Base-by-base conservation (phyloP, 2,888 invertebrate genomes). In the Argyra leucocephala region DNA sequence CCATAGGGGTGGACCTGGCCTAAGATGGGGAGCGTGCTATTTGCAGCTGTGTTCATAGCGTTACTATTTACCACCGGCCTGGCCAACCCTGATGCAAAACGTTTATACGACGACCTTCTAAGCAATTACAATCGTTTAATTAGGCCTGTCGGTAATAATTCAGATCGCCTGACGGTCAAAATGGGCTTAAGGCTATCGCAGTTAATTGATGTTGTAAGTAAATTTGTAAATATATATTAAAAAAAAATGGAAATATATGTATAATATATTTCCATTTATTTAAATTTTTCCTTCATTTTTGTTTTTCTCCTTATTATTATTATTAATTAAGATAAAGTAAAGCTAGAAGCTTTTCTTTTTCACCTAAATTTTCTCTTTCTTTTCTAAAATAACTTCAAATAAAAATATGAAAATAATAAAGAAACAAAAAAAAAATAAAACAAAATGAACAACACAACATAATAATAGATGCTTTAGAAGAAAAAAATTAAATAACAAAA, bases 51-150 rank as follows among this genome's bases (percentile, higher is more conserved):
- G 80, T 82, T 88, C 84, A 84, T 87, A 87, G 88, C 88, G 86
- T 80, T 84, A 82, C 87, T 87, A 83, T 85, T 87, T 83, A 87
- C 85, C 83, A 83, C 86, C 80, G 87, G 85, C 82, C 84, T 84
- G 83, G 90, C 89, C 81, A 95, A 94, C 85, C 92, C 92, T 80
- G 93, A 94, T 80, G 92, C 93, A 75, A 92, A 93, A 83, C 87
- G 94, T 81, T 88, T 95, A 74, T 95, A 93, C 84, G 95, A 96
- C 85, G 95, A 96, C 82, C 86, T 96, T 73, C 85, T 96, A 75
- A 90, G 91, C 75, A 92, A 93, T 82, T 96, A 96, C 85, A 96
- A 96, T 83, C 88, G 94, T 76, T 88, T 96, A 79, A 94, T 95
- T 78, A 85, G 96, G 77, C 96, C 96, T 70, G 95, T 95, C 73